Conservation (phyloP, 2,888 invertebrate species). For the Odiellus spinosus region DNA sequence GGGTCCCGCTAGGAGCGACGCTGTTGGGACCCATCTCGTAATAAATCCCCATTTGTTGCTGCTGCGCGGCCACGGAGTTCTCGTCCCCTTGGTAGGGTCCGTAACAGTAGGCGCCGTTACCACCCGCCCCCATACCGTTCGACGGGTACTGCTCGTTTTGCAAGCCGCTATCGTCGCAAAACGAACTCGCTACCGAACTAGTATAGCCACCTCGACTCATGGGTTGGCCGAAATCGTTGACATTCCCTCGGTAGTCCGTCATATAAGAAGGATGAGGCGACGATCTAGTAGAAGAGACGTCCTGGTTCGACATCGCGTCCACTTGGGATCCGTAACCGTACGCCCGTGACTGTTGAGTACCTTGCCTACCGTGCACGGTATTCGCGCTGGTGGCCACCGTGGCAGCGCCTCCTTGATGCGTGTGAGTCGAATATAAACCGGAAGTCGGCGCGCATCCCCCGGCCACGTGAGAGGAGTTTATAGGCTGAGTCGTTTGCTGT, state of each 20-base stretch:
- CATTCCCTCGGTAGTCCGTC: conserved; percentile 14
- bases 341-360: background rate
- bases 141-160: background rate
- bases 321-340: background rate
- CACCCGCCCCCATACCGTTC: background rate
- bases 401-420: background rate
- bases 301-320: conserved; percentile 4
- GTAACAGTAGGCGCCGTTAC: background rate
- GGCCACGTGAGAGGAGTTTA: background rate
- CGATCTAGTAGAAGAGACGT: conserved; percentile 10
- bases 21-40: too few relatives aligned
- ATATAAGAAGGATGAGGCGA: conserved; percentile 12
- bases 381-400: background rate
- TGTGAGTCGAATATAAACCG: background rate
- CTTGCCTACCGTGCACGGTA: background rate
- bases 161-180: background rate
- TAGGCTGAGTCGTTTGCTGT: background rate
- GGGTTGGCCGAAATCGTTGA: conserved; percentile 4
- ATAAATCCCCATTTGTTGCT: too few relatives aligned
- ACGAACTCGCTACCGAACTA: background rate
- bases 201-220: background rate
- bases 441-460: background rate
- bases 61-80: background rate
- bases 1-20: too few relatives aligned
- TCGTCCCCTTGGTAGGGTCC: background rate